phyloP scores from a whole-genome alignment of 2,113 vertebrate species.

The Macroglossus sobrinus region DNA sequence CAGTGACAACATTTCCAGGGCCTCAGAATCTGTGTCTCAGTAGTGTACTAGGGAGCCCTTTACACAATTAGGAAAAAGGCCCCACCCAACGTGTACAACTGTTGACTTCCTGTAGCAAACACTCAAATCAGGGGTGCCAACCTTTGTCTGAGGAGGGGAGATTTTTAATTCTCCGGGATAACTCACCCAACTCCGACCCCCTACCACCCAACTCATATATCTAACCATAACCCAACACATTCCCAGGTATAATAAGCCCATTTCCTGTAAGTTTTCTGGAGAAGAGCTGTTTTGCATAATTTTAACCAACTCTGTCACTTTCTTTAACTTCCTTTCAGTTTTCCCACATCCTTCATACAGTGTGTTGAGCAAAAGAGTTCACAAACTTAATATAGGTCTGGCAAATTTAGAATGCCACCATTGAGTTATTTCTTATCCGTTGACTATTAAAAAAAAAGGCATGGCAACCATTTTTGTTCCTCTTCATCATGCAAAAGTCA shows the following conservation, averaged over 20 bases:
- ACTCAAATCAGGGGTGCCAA: neutral
- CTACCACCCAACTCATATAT: neutral
- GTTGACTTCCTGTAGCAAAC: neutral
- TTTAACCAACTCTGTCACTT: neutral
- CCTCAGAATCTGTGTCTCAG: neutral
- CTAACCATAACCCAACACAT: neutral
- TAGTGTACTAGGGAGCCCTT: neutral
- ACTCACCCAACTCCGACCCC: no score
- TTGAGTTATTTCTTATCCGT: neutral
- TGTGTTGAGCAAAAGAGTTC: neutral
- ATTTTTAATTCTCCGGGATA: neutral
- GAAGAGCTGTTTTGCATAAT: neutral
- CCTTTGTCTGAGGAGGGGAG: neutral
- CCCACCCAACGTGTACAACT: neutral
- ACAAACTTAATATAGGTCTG: neutral
- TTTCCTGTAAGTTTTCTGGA: neutral
- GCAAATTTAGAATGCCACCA: neutral
- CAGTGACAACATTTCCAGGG: neutral
- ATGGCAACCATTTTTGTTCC: neutral
- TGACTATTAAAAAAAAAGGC: neutral
- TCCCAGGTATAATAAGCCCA: neutral
- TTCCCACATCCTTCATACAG: neutral
- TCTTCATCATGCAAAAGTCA: slow-evolving; percentile 6
- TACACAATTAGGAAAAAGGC: neutral
- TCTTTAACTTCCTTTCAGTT: slow-evolving; percentile 9